Evolutionary conservation across 2,113 vertebrate species (phyloP).

Genomic region (Bucco capensis): DNA sequence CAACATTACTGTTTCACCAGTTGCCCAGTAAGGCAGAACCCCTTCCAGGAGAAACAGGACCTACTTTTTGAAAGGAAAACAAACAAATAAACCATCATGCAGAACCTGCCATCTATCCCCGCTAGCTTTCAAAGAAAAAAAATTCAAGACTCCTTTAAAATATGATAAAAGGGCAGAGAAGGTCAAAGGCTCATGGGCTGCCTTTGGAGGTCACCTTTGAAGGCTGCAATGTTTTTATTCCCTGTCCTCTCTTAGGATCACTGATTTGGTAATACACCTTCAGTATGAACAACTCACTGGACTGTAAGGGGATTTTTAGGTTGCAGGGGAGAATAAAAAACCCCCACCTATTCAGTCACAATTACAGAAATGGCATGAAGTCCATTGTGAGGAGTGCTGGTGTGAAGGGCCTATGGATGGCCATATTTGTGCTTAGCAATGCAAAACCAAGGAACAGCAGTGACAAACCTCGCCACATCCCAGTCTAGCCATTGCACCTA

Average conservation of each 20-base stretch:
- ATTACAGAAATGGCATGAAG: not conserved
- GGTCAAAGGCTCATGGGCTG: not conserved
- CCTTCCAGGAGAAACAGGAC: not conserved
- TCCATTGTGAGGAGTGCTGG: not conserved
- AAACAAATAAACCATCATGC: not conserved
- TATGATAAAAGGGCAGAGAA: not conserved
- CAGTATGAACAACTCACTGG: rapidly evolving
- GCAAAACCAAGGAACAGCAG: not conserved
- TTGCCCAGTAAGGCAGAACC: not conserved
- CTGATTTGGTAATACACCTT: not conserved
- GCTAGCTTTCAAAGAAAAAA: not conserved
- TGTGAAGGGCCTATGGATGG: not conserved
- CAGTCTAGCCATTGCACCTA: not conserved
- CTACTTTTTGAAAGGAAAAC: not conserved
- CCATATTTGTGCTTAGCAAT: not conserved
- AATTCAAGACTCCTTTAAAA: not conserved
- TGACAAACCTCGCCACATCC: rapidly evolving
- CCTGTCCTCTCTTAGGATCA: not conserved
- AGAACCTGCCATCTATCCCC: not conserved
- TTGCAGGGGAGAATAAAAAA: not conserved
- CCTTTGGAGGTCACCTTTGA: not conserved
- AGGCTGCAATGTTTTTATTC: not conserved
- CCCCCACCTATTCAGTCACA: not conserved
- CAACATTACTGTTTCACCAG: constrained; percentile 7
- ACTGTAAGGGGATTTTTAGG: not conserved